Base-by-base conservation (phyloP, 2,888 invertebrate genomes). In the Sesia bembeciformis region DNA sequence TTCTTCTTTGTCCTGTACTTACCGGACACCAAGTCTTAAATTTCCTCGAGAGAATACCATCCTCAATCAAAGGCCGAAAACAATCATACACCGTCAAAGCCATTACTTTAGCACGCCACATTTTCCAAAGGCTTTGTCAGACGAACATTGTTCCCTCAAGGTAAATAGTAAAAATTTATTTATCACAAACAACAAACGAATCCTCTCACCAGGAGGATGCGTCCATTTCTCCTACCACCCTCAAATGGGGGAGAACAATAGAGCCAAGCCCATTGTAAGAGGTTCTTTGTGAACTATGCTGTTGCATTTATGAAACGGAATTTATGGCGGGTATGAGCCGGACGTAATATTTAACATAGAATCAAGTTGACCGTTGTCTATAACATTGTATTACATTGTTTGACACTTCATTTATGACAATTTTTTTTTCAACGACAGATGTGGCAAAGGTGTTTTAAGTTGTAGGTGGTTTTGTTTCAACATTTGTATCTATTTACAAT, bases 331-430 rank as follows among this genome's bases (percentile, higher is more conserved):
- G 76, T 69, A 70, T 66, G 65, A 63, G 62, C 49, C 52, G 53
- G 52, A 51, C 52, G 51, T 57, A 42, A 55, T 54, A 54, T 23
- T 53, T 52, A 50, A 54, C 49, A 56, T 56, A 58, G 54, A 59
- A 55, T 53, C 54, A 57, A 54, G 52, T 49, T 42, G 60, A 62
- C 64, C 64, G 72, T 73, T 71, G 71, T 72, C 66, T 69, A 66
- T 52, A 67, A 62, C 62, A 66, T 68, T 74, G 71, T 65, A 70
- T 23, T 77, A 76, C 69, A 78, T 76, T 74, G 74, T 67, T 64
- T 62, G 63, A 70, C 61, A 74, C 74, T 78, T 83, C 78, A 72
- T 82, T 81, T 78, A 81, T 76, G 80, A 81, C 82, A 77, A 78
- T 74, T 74, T 65, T 66, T 57, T 64, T 63, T 64, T 70, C 70